phyloP scores from a whole-genome alignment of 2,888 invertebrate genomes.

The Autographa pulchrina region DNA sequence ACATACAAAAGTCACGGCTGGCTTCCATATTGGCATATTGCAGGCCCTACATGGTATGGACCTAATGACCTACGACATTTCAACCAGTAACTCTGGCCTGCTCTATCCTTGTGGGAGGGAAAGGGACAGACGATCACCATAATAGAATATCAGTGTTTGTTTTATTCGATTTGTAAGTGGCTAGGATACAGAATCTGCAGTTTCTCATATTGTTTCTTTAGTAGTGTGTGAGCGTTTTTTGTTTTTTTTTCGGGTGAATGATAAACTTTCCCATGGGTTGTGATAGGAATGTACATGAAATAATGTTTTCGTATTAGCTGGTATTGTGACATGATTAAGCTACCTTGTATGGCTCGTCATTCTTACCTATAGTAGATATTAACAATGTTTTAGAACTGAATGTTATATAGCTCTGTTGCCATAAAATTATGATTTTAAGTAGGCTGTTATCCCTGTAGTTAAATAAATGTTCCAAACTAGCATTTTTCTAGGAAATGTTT shows the following conservation, averaged over 20 bases:
- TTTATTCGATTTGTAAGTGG: conserved; percentile 86
- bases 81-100: conserved; percentile 80
- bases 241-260: conserved; percentile 54
- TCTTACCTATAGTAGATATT: background rate
- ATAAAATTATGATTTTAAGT: no score
- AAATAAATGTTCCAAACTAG: no score
- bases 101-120: conserved; percentile 69
- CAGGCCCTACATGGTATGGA: conserved; percentile 84
- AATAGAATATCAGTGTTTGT: conserved; percentile 86
- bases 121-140: conserved; percentile 77
- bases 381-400: background rate
- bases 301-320: conserved; percentile 21
- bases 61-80: conserved; percentile 90
- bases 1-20: conserved; percentile 82
- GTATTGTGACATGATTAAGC: conserved; percentile 11
- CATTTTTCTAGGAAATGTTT: no score
- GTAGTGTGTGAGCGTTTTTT: conserved; percentile 60
- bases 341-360: background rate
- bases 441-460: no score
- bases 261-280: conserved; percentile 58
- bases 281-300: conserved; percentile 30
- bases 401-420: no score
- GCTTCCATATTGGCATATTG: conserved; percentile 89
- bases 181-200: conserved; percentile 78
- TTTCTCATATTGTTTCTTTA: conserved; percentile 83